Evolutionary conservation across 1,140 invertebrate species (phyloP).

Genomic region (Brachionus rotundiformis): DNA sequence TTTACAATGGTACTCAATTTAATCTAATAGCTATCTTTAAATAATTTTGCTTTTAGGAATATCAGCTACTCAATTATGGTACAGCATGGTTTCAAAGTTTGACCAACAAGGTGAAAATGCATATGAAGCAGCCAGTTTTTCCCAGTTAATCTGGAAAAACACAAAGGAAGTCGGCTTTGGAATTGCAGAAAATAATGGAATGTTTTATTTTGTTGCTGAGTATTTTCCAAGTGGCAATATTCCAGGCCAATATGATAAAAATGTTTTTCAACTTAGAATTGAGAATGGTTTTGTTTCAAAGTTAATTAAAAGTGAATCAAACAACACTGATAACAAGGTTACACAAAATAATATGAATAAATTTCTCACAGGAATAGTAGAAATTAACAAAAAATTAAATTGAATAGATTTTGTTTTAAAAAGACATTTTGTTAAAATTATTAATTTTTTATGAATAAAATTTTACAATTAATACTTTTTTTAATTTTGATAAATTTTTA

Average conservation of each 20-base stretch:
- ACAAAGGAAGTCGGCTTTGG: slow-evolving; percentile 79
- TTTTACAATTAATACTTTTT: no score
- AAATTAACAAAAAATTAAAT: background rate
- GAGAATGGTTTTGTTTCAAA: background rate
- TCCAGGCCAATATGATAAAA: slow-evolving; percentile 73
- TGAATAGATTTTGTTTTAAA: background rate
- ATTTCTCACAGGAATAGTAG: background rate
- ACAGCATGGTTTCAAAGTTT: slow-evolving; percentile 76
- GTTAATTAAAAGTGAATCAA: background rate
- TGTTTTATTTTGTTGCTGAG: slow-evolving; percentile 72
- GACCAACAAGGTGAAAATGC: slow-evolving; percentile 74
- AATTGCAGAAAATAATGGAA: slow-evolving; percentile 73
- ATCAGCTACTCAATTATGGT: slow-evolving; percentile 77
- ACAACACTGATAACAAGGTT: background rate
- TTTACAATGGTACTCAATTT: slow-evolving; percentile 54
- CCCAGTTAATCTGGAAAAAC: slow-evolving; percentile 83
- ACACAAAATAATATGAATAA: background rate
- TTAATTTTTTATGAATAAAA: background rate
- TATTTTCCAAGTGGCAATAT: slow-evolving; percentile 78
- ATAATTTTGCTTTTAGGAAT: background rate
- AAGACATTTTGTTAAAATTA: background rate
- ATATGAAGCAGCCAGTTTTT: slow-evolving; percentile 80
- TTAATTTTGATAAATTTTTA: background rate
- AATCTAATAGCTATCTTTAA: slow-evolving; percentile 71
- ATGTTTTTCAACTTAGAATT: slow-evolving; percentile 72